phyloP scores from a whole-genome alignment of 2,113 vertebrate genomes.

The Lamprologus speciosus region DNA sequence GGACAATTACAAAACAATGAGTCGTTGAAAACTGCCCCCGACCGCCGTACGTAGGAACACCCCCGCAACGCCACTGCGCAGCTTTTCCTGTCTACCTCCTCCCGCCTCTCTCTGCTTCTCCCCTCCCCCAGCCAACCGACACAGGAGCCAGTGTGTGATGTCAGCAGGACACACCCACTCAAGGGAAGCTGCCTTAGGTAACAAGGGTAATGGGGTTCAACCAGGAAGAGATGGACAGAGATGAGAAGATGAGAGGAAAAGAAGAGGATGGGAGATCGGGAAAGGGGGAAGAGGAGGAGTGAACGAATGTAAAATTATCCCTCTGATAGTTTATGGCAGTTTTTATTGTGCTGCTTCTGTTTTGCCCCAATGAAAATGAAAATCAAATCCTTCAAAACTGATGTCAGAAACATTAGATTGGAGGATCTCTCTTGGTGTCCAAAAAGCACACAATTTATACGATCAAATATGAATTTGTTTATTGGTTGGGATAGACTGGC shows the following conservation, averaged over 20 bases:
- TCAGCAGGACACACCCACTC: constrained; percentile 43
- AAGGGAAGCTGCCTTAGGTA: constrained; percentile 58
- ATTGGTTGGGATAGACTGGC: neutral
- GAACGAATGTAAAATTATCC: neutral
- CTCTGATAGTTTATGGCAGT: neutral
- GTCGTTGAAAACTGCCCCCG: constrained; percentile 40
- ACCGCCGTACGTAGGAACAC: neutral
- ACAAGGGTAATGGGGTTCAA: constrained; percentile 47
- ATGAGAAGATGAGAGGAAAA: neutral
- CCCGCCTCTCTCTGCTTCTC: neutral
- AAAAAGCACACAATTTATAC: neutral
- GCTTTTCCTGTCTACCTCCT: constrained; percentile 21
- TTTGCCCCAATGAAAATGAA: neutral
- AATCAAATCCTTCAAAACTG: neutral
- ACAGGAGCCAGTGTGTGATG: constrained; percentile 43
- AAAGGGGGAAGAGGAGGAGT: neutral
- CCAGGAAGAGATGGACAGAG: neutral
- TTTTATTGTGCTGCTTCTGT: neutral
- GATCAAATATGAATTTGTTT: neutral
- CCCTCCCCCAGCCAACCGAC: constrained; percentile 21
- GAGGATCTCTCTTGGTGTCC: neutral
- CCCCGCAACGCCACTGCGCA: neutral
- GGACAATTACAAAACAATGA: constrained; percentile 70
- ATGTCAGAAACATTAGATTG: neutral
- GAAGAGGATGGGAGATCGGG: neutral